phyloP scores from a whole-genome alignment of 2,888 invertebrate species.

The Chymomyza caudatula region DNA sequence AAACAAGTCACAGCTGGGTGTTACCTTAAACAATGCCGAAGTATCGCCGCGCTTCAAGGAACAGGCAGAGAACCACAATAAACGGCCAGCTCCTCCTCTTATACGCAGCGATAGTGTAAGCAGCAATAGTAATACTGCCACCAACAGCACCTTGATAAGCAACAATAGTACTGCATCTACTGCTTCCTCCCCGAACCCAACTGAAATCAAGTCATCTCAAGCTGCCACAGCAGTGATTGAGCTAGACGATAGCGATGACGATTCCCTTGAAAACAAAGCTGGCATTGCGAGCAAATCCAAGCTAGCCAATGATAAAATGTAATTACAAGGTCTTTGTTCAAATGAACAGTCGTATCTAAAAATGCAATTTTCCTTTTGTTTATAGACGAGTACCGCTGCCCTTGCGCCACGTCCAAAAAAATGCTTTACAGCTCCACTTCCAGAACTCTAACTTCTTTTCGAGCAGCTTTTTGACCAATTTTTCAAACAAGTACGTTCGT shows the following conservation, averaged over 20 bases:
- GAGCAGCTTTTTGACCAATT: slow-evolving; percentile 18
- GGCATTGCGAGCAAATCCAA: not conserved
- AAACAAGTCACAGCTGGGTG: not conserved
- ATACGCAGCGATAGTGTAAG: not conserved
- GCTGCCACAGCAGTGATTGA: not conserved
- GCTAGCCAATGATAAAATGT: not conserved
- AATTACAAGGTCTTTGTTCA: not conserved
- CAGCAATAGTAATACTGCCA: not conserved
- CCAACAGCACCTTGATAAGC: slow-evolving; percentile 2
- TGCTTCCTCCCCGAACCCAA: not conserved
- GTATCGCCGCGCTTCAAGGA: not conserved
- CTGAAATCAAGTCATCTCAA: not conserved
- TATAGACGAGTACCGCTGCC: slow-evolving; percentile 1
- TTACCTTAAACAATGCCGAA: not conserved
- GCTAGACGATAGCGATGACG: not conserved
- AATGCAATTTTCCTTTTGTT: not conserved
- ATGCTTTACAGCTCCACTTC: slow-evolving; percentile 29
- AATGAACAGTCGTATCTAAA: not conserved
- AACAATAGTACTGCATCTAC: not conserved
- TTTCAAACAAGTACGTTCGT: slow-evolving; percentile 14
- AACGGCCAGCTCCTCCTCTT: slow-evolving; percentile 15
- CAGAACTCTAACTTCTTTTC: slow-evolving; percentile 26
- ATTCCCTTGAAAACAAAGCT: not conserved
- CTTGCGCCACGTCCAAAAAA: slow-evolving; percentile 18
- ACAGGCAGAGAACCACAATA: too few species aligned